Evolutionary conservation across 2,888 invertebrate genomes (phyloP), one percentile per base, ranked within the genome.

Genomic region (Tachina grossa): DNA sequence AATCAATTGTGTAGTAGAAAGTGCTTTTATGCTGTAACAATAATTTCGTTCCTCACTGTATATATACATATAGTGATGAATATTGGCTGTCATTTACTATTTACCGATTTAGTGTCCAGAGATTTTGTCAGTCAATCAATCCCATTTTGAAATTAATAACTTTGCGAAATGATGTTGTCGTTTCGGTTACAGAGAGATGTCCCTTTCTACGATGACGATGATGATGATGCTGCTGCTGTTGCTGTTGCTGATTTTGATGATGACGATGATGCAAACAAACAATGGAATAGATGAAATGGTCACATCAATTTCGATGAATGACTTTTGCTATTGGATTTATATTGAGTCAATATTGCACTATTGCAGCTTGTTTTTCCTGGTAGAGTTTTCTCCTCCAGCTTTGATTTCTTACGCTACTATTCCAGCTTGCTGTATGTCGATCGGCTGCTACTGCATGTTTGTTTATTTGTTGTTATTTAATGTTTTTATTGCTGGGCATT

Each of bases 101-200:
- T 85, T 85, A 79, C 75, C 85, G 85, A 85, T 85, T 85, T 85
- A 85, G 85, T 87, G 86, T 87, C 88, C 83, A 88, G 82, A 87
- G 89, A 88, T 90, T 90, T 90, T 90, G 89, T 90, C 89, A 90
- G 89, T 90, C 89, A 88, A 90, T 90, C 89, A 89, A 89, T 90
- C 89, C 87, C 77, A 86, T 88, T 88, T 87, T 87, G 86, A 88
- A 90, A 89, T 89, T 89, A 90, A 90, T 90, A 90, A 89, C 89
- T 89, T 87, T 86, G 66, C 87, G 87, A 83, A 87, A 86, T 84
- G 81, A 84, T 84, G 81, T 80, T 88, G 87, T 87, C 86, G 85
- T 85, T 76, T 69, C 57, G 68, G 53, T 59, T 47, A 59, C 22
- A 78, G 47, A 78, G 43, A 78, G 65, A 77, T 76, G 72, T 80